Evolutionary conservation across 2,113 vertebrate genomes (phyloP), one percentile per base, ranked within the genome.

Genomic region (Urocitellus parryii): DNA sequence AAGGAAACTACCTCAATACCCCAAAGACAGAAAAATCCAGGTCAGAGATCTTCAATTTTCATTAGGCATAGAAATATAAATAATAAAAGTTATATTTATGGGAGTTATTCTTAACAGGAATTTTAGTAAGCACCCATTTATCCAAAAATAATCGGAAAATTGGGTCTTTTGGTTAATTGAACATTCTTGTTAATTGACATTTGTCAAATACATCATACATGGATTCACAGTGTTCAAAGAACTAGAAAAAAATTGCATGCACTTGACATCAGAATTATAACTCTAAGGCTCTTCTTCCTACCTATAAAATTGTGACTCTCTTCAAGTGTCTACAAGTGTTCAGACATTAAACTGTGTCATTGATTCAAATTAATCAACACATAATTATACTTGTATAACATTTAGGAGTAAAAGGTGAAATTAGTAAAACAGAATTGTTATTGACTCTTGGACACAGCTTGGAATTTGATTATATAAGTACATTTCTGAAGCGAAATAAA

Each of bases 161-260:
- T 96, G 48, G 29, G 58, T 95, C 72, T 96, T 91, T 86, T 97
- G 94, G 93, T 94, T 97, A 96, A 87, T 86, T 97, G 89, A 97
- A 96, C 94, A 96, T 94, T 88, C 32, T 89, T 90, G 39, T 79
- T 95, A 96, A 97, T 94, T 97, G 97, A 97, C 93, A 97, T 97
- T 97, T 97, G 89, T 96, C 97, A 97, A 95, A 94, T 94, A 87
- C 67, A 88, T 96, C 93, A 96, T 96, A 95, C 95, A 96, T 95
- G 96, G 42, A 93, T 98, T 93, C 94, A 67, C 96, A 95, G 58
- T 89, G 70, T 56, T 95, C 86, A 96, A 91, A 94, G 90, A 91
- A 79, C 24, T 93, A 96, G 91, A 97, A 94, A 91, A 94, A 96
- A 96, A 83, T 76, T 70, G 16, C 22, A 58, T 37, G 24, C 24